Conservation (phyloP, 2,113 vertebrate genomes). For the Aegithalos caudatus region DNA sequence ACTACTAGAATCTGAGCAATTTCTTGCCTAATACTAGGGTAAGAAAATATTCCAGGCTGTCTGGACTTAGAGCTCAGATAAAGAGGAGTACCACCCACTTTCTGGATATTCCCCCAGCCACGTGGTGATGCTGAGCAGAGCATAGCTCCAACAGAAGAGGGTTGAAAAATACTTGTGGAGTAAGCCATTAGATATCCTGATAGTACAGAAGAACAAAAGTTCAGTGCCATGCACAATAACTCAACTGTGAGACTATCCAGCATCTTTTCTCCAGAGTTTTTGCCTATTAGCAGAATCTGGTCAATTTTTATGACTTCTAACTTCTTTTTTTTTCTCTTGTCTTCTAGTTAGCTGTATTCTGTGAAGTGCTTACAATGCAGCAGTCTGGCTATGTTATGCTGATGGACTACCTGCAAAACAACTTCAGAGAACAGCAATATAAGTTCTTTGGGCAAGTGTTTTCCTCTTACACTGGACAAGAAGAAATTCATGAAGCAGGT, state of each 20-base stretch:
- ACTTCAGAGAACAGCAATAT: constrained; percentile 89
- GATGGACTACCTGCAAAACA: constrained; percentile 98
- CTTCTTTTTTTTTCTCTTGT: background rate
- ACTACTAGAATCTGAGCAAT: background rate
- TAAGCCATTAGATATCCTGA: background rate
- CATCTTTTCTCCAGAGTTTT: background rate
- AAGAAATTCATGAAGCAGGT: constrained; percentile 91
- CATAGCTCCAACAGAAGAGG: background rate
- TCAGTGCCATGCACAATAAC: background rate
- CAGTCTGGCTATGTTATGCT: constrained; percentile 96
- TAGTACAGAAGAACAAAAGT: background rate
- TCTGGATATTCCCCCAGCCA: background rate
- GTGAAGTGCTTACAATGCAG: constrained; percentile 98
- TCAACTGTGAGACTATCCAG: background rate
- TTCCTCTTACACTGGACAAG: constrained; percentile 93
- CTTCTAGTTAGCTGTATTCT: constrained; percentile 89
- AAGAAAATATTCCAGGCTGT: background rate
- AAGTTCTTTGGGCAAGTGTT: constrained; percentile 92
- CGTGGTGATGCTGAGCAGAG: background rate
- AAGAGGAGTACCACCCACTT: background rate
- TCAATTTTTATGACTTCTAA: background rate
- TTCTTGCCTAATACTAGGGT: background rate
- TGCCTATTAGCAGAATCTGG: background rate
- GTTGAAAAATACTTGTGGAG: background rate
- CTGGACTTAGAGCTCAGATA: background rate